phyloP scores from a whole-genome alignment of 1,140 invertebrate species.

The Halyomorpha halys region DNA sequence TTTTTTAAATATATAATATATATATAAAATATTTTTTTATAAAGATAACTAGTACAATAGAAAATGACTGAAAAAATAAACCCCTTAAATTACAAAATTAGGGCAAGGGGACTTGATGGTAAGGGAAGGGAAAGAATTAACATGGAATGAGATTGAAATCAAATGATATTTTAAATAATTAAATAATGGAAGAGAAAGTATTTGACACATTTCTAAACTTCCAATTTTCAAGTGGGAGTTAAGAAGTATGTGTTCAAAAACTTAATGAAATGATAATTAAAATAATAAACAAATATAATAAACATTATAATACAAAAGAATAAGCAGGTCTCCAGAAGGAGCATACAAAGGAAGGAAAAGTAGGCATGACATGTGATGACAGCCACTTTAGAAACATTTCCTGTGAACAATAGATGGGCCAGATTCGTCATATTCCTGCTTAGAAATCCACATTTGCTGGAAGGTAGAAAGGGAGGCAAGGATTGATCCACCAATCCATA shows the following conservation, averaged over 20 bases:
- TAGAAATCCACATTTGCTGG: slow-evolving; percentile 93
- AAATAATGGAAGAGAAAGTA: slow-evolving; percentile 16
- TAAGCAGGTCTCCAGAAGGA: neutral
- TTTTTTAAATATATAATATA: slow-evolving; percentile 26
- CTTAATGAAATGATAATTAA: slow-evolving; percentile 11
- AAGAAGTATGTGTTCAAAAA: neutral
- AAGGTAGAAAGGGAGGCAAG: slow-evolving; percentile 77
- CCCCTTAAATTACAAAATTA: slow-evolving; percentile 14
- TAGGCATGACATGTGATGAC: neutral
- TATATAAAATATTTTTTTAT: slow-evolving; percentile 23
- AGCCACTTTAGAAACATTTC: slow-evolving; percentile 78
- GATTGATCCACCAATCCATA: slow-evolving; percentile 81
- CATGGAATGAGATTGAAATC: slow-evolving; percentile 16
- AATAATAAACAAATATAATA: slow-evolving; percentile 22
- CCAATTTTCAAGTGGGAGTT: neutral
- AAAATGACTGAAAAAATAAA: slow-evolving; percentile 21
- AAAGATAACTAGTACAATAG: slow-evolving; percentile 23
- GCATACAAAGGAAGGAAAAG: slow-evolving; percentile 1
- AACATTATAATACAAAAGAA: slow-evolving; percentile 3
- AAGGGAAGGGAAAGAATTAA: neutral
- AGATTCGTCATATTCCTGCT: slow-evolving; percentile 91
- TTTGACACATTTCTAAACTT: slow-evolving; percentile 6
- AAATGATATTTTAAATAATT: slow-evolving; percentile 20
- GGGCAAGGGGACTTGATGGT: neutral
- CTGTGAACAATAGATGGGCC: slow-evolving; percentile 89